Evolutionary conservation across 2,797 vertebrate species (phyloP).

Genomic region (Mus minutoides): DNA sequence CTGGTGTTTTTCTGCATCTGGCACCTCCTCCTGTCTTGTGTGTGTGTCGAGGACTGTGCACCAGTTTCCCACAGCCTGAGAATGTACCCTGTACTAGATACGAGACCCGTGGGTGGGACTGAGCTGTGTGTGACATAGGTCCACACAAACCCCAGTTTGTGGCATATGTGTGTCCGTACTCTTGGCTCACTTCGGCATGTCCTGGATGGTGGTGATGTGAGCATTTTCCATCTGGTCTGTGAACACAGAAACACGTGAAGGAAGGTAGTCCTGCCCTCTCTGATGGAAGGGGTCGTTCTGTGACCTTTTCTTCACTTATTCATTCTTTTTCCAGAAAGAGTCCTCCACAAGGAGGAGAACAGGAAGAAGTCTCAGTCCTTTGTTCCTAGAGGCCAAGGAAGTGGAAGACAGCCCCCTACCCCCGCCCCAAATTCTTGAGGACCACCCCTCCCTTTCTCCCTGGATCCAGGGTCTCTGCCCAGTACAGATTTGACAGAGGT

Average conservation of each 20-base stretch:
- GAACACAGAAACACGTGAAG: accelerated
- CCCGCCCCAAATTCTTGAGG: not conserved
- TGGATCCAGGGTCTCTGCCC: not conserved
- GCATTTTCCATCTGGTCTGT: not conserved
- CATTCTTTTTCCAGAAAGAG: not conserved
- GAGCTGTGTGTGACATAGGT: not conserved
- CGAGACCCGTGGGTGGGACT: not conserved
- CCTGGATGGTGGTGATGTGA: accelerated
- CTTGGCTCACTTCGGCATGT: not conserved
- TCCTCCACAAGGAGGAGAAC: not conserved
- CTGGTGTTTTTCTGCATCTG: not conserved
- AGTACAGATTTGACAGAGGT: not conserved
- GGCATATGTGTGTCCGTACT: accelerated
- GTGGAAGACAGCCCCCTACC: not conserved
- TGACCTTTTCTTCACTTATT: not conserved
- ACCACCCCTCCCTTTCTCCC: not conserved
- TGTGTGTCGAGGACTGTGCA: not conserved
- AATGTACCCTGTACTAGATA: not conserved
- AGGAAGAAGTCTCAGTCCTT: not conserved
- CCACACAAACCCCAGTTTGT: not conserved
- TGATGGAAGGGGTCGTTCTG: not conserved
- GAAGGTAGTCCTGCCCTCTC: not conserved
- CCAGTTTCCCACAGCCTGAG: not conserved
- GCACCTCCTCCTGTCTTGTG: not conserved
- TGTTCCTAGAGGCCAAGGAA: not conserved